phyloP scores from a whole-genome alignment of 2,888 invertebrate species.

The Agonopterix subpropinquella region DNA sequence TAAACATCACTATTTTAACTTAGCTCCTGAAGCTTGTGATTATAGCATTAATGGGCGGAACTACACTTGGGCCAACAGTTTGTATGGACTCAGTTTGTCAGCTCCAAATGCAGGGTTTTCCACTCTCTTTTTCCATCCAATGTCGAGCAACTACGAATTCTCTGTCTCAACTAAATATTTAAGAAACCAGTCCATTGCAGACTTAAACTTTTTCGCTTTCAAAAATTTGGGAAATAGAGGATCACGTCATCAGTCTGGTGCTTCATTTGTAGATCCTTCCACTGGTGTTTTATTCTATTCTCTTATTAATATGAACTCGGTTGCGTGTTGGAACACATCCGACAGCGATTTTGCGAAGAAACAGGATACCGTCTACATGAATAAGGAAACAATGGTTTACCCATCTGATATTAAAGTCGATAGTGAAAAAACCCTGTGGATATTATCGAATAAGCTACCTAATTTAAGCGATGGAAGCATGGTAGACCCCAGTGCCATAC shows the following conservation, averaged over 20 bases:
- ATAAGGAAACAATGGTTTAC: slow-evolving; percentile 82
- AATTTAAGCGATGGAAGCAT: slow-evolving; percentile 66
- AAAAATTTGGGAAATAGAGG: slow-evolving; percentile 82
- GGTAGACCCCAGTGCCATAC: slow-evolving; percentile 78
- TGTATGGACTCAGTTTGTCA: slow-evolving; percentile 84
- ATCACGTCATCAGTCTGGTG: slow-evolving; percentile 83
- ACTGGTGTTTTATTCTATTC: slow-evolving; percentile 85
- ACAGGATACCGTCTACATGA: slow-evolving; percentile 83
- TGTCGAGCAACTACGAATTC: slow-evolving; percentile 86
- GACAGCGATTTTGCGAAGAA: slow-evolving; percentile 81
- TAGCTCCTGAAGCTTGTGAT: slow-evolving; percentile 83
- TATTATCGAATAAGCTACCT: slow-evolving; percentile 83
- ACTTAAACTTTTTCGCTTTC: slow-evolving; percentile 78
- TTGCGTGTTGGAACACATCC: slow-evolving; percentile 86
- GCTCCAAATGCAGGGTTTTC: slow-evolving; percentile 79
- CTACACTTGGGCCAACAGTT: slow-evolving; percentile 86
- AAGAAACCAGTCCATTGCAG: slow-evolving; percentile 74
- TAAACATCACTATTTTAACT: slow-evolving; percentile 81
- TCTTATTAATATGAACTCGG: slow-evolving; percentile 83
- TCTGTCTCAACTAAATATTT: slow-evolving; percentile 81
- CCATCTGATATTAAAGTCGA: slow-evolving; percentile 88
- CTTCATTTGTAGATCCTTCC: slow-evolving; percentile 81
- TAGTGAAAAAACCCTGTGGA: slow-evolving; percentile 81
- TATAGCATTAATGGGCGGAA: slow-evolving; percentile 81
- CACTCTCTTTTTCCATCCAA: slow-evolving; percentile 86